phyloP scores from a whole-genome alignment of 2,113 vertebrate species.

The Dipodomys stephensi region DNA sequence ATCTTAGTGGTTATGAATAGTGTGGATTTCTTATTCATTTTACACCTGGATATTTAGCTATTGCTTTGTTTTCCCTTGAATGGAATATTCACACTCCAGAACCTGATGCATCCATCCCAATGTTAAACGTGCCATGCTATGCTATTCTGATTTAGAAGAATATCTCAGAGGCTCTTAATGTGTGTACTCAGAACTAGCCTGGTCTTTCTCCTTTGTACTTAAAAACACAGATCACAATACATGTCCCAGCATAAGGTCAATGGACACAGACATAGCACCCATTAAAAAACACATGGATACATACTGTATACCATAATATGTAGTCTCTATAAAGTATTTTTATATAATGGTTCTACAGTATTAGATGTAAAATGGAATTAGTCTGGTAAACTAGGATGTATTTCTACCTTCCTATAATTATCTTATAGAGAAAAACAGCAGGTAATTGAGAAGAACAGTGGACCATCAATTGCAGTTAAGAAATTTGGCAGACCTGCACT shows the following conservation, averaged over 20 bases:
- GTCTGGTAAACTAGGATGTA: not conserved
- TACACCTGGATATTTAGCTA: too few relatives aligned
- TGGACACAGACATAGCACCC: not conserved
- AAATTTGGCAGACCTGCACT: not conserved
- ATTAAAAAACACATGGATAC: not conserved
- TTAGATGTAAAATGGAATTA: not conserved
- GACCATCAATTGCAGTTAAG: not conserved
- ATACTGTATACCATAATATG: not conserved
- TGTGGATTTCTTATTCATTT: not conserved
- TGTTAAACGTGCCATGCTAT: accelerated
- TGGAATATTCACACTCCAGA: not conserved
- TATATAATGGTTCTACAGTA: not conserved
- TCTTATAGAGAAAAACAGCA: not conserved
- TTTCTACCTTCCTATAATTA: not conserved
- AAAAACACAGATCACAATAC: not conserved
- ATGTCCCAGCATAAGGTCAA: not conserved
- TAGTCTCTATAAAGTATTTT: not conserved
- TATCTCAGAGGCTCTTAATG: not conserved
- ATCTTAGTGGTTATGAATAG: not conserved
- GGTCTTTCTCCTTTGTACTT: not conserved
- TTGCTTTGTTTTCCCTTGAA: not conserved
- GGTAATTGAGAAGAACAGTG: not conserved
- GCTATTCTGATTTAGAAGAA: not conserved
- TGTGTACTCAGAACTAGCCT: not conserved
- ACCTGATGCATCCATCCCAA: accelerated